Conservation (phyloP, 2,113 vertebrate species). For the Fulica atra region DNA sequence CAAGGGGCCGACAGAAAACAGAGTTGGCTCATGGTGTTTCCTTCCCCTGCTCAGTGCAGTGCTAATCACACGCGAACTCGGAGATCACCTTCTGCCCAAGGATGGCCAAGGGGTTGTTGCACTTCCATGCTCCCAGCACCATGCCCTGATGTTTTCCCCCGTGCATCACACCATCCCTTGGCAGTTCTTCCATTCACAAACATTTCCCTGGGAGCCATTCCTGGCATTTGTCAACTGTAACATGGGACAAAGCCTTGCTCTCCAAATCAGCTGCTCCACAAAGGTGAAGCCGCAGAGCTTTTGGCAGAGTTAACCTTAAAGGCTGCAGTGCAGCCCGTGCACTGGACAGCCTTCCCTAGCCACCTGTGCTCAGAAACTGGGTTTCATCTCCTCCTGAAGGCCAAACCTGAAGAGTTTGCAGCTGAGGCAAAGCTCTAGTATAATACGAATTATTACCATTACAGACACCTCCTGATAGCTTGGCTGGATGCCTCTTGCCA, state of each 20-base stretch:
- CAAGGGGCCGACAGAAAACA: not conserved
- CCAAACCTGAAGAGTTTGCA: not conserved
- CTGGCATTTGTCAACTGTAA: not conserved
- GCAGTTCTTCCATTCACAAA: not conserved
- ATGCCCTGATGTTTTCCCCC: not conserved
- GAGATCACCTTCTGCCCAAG: not conserved
- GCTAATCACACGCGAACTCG: not conserved
- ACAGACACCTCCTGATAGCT: not conserved
- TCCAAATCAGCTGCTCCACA: not conserved
- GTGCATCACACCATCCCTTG: not conserved
- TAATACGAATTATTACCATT: not conserved
- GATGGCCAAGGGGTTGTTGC: not conserved
- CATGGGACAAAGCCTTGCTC: not conserved
- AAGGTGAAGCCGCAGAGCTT: not conserved
- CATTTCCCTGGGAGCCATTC: not conserved
- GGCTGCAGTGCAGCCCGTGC: not conserved
- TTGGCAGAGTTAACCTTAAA: not conserved
- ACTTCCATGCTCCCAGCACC: not conserved
- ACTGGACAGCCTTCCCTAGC: not conserved
- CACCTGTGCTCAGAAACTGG: not conserved
- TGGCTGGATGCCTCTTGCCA: not conserved
- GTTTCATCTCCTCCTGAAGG: not conserved
- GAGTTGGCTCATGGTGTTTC: not conserved
- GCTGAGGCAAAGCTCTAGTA: not conserved
- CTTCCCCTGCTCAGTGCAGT: not conserved